Conservation (phyloP, 2,113 vertebrate species). For the Menura novaehollandiae region DNA sequence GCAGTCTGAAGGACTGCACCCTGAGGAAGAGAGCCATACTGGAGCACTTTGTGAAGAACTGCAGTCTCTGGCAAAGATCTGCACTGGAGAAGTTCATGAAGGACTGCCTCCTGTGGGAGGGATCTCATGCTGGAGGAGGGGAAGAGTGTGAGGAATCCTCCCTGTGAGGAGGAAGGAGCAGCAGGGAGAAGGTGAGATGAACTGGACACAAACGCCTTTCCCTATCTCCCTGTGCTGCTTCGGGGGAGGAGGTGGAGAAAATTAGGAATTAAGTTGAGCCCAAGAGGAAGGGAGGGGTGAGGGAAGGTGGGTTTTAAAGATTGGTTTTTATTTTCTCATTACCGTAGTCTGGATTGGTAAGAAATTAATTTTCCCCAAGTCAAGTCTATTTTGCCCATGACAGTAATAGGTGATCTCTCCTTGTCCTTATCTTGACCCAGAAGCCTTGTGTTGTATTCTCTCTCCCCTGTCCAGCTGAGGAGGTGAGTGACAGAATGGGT, state of each 20-base stretch:
- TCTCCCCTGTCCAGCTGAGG: neutral
- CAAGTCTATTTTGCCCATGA: neutral
- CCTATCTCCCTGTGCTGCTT: neutral
- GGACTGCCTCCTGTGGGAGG: neutral
- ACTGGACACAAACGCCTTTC: neutral
- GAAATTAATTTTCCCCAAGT: neutral
- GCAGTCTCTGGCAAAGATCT: neutral
- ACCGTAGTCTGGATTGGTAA: neutral
- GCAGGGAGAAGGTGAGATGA: too few relatives aligned
- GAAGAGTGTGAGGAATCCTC: neutral
- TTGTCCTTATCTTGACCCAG: neutral
- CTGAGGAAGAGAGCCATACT: neutral
- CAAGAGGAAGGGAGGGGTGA: neutral
- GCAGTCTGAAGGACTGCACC: neutral
- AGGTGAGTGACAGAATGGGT: neutral
- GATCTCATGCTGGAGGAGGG: neutral
- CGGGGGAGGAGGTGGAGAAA: neutral
- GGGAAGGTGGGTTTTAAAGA: neutral
- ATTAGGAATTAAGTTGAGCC: neutral
- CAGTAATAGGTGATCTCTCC: neutral
- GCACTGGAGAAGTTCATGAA: neutral
- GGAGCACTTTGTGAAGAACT: neutral
- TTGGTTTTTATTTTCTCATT: neutral
- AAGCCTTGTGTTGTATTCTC: neutral
- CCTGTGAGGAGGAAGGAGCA: neutral